A percentile compares a stretch with the other conserved stretches of the same genome.
Evolutionary conservation across 2,797 vertebrate species (phyloP).

Genomic region (Squalus acanthias): DNA sequence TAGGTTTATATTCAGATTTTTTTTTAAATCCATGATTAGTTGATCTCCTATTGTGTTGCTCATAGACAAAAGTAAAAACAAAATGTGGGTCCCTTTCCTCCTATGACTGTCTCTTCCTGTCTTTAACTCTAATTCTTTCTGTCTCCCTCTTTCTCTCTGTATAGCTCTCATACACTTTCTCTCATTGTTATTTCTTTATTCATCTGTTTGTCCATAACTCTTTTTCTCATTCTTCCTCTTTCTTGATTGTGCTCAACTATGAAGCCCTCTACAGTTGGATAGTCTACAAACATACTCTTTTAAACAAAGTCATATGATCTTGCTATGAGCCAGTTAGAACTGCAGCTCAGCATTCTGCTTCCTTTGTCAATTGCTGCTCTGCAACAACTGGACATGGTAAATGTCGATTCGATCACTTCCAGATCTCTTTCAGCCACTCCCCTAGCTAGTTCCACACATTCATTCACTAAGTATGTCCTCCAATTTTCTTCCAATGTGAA

Average conservation of each 20-base stretch:
- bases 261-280: neutral
- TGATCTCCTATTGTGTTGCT: slow-evolving; percentile 1
- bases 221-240: neutral
- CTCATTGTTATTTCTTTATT: neutral
- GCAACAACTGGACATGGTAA: neutral
- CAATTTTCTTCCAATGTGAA: neutral
- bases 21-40: neutral
- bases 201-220: neutral
- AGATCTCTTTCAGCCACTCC: neutral
- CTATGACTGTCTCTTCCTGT: neutral
- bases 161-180: too few species aligned
- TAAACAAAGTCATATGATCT: neutral
- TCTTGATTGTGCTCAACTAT: neutral
- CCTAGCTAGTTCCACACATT: neutral
- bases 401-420: neutral
- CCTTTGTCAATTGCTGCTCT: neutral
- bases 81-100: neutral
- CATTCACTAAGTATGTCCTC: neutral
- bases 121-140: neutral
- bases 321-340: neutral
- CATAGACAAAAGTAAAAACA: neutral
- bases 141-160: neutral
- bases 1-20: neutral
- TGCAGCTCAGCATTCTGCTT: neutral
- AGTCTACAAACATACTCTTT: neutral